These are phyloP conservation scores for Parnassius apollo DNA, from an alignment of 2,888 invertebrate species.

Conservation along the genomic window DNA sequence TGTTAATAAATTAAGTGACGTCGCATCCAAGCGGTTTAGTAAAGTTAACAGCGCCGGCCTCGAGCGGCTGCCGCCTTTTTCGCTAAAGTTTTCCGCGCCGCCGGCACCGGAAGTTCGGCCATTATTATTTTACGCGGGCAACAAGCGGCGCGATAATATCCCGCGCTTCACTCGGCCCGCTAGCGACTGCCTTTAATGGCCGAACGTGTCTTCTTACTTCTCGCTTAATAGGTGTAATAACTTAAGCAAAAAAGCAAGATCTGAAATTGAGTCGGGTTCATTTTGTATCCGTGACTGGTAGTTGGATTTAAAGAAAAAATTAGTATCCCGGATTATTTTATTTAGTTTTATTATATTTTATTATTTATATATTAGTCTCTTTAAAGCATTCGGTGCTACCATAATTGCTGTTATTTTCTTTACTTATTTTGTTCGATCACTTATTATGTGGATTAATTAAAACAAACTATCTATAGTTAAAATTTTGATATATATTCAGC, in stretches of 20 bases:
- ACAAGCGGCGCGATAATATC: conserved; percentile 82
- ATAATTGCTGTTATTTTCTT: conserved; percentile 8
- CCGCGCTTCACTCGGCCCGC: conserved; percentile 64
- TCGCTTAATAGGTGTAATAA: conserved; percentile 78
- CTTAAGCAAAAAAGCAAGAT: conserved; percentile 71
- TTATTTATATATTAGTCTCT: no score
- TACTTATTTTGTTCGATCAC: not conserved
- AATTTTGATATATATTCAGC: no score
- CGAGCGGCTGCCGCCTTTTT: conserved; percentile 78
- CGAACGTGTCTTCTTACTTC: conserved; percentile 77
- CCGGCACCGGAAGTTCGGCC: conserved; percentile 82
- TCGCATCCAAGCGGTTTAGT: conserved; percentile 71
- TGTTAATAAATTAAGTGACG: conserved; percentile 81
- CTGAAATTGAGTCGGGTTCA: conserved; percentile 48
- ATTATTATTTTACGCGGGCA: conserved; percentile 82
- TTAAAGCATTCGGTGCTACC: conserved; percentile 11
- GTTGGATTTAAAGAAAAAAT: conserved; percentile 22
- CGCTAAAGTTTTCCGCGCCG: conserved; percentile 75
- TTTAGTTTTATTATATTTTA: no score
- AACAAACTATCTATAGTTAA: no score
- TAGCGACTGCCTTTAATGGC: conserved; percentile 69
- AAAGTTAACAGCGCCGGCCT: conserved; percentile 66
- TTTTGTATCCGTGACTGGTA: conserved; percentile 22
- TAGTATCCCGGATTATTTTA: conserved; percentile 21
- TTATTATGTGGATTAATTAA: not conserved